These are phyloP conservation scores for rat (Rattus norvegicus) DNA, from an alignment of 2,113 vertebrate species.

Conservation along the genomic window DNA sequence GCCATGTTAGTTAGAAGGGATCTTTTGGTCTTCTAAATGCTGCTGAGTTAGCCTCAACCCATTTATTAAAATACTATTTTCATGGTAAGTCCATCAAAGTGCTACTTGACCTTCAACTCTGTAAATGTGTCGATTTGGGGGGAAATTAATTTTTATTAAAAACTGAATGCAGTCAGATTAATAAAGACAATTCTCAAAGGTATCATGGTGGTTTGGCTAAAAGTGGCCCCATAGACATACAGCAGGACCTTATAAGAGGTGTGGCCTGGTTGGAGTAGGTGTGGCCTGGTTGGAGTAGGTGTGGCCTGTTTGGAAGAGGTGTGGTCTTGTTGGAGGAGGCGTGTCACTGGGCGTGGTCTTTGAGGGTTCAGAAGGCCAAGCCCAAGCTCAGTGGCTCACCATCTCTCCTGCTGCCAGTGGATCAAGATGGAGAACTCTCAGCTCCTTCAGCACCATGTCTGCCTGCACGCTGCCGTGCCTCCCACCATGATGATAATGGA, in stretches of 20 bases:
- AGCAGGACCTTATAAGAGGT: background rate
- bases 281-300: background rate
- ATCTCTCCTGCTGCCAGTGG: background rate
- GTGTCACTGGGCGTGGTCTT: background rate
- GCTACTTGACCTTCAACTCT: background rate
- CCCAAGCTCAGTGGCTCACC: background rate
- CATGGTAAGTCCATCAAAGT: background rate
- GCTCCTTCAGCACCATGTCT: background rate
- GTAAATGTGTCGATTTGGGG: background rate
- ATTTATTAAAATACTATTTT: slow-evolving; percentile 1
- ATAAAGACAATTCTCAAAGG: background rate
- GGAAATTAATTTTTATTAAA: slow-evolving; percentile 4
- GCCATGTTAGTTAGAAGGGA: background rate
- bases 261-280: background rate
- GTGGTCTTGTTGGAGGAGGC: background rate
- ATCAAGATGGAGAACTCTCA: background rate
- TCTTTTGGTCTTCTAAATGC: background rate
- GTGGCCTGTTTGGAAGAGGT: background rate
- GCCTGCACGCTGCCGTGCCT: background rate
- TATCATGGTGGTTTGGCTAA: background rate
- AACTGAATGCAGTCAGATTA: background rate
- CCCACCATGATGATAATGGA: background rate
- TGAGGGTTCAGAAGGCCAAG: background rate
- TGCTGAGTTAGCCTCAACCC: background rate
- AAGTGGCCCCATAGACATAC: background rate